Evolutionary conservation across 2,113 vertebrate genomes (phyloP).

Genomic region (Thymallus thymallus): DNA sequence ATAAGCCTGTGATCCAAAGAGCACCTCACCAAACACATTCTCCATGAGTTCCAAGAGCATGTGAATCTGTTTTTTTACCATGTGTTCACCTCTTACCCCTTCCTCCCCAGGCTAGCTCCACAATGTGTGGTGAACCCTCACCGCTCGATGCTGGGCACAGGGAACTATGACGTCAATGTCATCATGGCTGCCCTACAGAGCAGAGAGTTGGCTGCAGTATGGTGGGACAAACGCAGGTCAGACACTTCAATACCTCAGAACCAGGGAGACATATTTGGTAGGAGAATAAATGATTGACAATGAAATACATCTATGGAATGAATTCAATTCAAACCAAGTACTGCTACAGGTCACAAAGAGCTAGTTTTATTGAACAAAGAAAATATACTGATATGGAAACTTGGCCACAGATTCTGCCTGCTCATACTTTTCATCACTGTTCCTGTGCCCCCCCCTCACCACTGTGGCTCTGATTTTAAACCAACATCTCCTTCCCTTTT

Average conservation of each 20-base stretch:
- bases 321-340: neutral
- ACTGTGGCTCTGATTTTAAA: neutral
- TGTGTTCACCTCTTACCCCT: neutral
- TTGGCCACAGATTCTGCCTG: neutral
- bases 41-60: too few relatives aligned
- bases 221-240: constrained; percentile 91
- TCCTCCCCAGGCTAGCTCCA: constrained; percentile 77
- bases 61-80: neutral
- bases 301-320: constrained; percentile 9
- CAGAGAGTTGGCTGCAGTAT: constrained; percentile 81
- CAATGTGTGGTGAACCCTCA: constrained; percentile 88
- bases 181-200: constrained; percentile 89
- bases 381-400: too few relatives aligned
- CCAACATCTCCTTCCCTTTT: neutral
- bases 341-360: too few relatives aligned
- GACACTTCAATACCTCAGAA: neutral
- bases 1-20: too few relatives aligned
- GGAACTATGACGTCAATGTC: constrained; percentile 92
- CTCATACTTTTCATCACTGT: neutral
- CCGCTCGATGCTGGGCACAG: constrained; percentile 85
- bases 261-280: neutral
- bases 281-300: constrained; percentile 36
- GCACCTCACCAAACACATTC: constrained; percentile 25
- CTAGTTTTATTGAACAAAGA: neutral
- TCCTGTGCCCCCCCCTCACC: neutral